Evolutionary conservation across 2,113 vertebrate species (phyloP).

Genomic region (Aptenodytes patagonicus): DNA sequence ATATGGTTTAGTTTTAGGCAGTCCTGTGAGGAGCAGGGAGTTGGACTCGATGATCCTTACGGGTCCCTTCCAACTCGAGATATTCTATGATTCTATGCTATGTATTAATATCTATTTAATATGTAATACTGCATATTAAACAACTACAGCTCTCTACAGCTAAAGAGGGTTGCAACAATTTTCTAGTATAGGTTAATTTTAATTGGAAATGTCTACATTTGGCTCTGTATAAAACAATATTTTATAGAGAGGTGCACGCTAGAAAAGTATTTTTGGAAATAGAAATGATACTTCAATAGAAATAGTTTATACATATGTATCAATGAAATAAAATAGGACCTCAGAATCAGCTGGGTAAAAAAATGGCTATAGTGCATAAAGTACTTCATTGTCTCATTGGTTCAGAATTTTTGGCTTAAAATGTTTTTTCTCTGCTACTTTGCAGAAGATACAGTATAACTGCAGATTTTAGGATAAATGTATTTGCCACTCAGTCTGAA

Average conservation of each 20-base stretch:
- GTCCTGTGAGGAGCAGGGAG: background rate
- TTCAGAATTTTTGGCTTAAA: background rate
- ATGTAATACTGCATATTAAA: background rate
- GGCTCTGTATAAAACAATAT: background rate
- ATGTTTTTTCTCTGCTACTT: background rate
- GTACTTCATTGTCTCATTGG: background rate
- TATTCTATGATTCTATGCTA: background rate
- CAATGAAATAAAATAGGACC: background rate
- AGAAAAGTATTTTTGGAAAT: background rate
- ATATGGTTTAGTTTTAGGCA: background rate
- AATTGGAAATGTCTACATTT: background rate
- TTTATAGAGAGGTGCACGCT: background rate
- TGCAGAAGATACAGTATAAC: background rate
- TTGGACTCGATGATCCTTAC: background rate
- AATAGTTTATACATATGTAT: background rate
- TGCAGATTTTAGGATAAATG: background rate
- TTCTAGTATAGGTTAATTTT: background rate
- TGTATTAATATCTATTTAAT: background rate
- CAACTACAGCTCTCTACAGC: background rate
- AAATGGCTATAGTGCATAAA: background rate
- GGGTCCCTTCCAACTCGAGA: rapidly evolving
- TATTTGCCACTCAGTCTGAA: background rate
- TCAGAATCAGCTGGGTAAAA: background rate
- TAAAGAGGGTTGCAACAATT: background rate
- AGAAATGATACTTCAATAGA: background rate